Evolutionary conservation across 1,140 invertebrate genomes (phyloP).

Genomic region (Tetragonula clypearis): DNA sequence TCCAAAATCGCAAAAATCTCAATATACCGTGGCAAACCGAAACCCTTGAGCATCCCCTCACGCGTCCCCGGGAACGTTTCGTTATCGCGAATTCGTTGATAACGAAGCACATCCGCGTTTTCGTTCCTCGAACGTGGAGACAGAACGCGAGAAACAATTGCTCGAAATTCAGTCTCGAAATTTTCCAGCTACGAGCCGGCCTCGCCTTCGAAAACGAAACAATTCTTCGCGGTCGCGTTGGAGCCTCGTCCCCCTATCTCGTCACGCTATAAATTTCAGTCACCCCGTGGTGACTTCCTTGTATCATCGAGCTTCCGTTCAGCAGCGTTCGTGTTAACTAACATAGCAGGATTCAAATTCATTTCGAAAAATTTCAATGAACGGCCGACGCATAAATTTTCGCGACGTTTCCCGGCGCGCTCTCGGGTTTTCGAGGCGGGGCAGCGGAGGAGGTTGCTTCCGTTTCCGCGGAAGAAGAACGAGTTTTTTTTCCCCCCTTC

Average conservation of each 20-base stretch:
- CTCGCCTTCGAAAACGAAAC: neutral
- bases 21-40: neutral
- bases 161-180: slow-evolving; percentile 3
- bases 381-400: slow-evolving; percentile 17
- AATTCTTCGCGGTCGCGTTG: neutral
- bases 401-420: neutral
- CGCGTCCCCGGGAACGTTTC: neutral
- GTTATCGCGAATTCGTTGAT: neutral
- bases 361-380: slow-evolving; percentile 26
- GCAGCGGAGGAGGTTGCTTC: slow-evolving; percentile 50
- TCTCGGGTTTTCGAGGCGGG: slow-evolving; percentile 8
- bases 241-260: neutral
- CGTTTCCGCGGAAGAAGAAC: slow-evolving; percentile 55
- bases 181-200: neutral
- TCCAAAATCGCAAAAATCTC: neutral
- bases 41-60: neutral
- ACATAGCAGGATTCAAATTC: slow-evolving; percentile 1
- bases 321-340: no score
- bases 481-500: slow-evolving; percentile 38
- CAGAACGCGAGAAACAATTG: neutral
- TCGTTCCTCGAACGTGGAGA: neutral
- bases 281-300: neutral
- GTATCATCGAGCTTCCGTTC: slow-evolving; percentile 24
- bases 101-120: neutral
- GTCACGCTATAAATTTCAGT: slow-evolving; percentile 1